Percentiles rank a stretch among this genome's conserved stretches.
Conservation (phyloP, 2,113 vertebrate species). For the rabbit (Oryctolagus cuniculus) region DNA sequence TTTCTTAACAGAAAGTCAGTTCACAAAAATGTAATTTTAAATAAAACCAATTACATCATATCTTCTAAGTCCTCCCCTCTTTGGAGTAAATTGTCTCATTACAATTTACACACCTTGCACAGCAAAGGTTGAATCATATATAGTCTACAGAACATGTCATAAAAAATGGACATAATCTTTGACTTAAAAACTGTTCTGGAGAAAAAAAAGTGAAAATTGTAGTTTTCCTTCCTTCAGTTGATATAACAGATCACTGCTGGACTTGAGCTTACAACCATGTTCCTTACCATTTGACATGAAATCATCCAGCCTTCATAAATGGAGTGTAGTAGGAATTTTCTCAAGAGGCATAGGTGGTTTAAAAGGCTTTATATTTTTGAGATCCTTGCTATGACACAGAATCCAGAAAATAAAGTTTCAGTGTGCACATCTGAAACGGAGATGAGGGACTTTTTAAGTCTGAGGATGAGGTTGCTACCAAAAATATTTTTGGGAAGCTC, state of each 20-base stretch:
- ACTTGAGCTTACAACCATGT: background rate
- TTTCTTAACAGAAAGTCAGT: constrained; percentile 29
- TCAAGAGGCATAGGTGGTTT: background rate
- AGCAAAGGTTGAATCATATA: background rate
- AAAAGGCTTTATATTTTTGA: constrained; percentile 2
- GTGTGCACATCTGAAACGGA: background rate
- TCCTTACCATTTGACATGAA: background rate
- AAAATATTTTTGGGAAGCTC: background rate
- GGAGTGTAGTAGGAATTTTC: background rate
- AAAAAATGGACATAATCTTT: background rate
- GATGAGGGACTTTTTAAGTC: background rate
- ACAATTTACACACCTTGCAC: background rate
- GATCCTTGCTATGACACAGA: background rate
- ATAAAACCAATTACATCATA: background rate
- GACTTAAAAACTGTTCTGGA: background rate
- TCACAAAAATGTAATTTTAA: constrained; percentile 57
- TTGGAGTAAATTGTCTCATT: constrained; percentile 27
- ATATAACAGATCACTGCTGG: background rate
- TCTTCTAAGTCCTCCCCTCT: background rate
- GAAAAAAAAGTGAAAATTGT: background rate
- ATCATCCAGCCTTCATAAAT: background rate
- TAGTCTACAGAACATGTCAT: background rate
- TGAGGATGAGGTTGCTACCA: background rate
- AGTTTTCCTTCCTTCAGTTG: background rate
- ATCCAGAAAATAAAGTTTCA: constrained; percentile 42